phyloP scores from a whole-genome alignment of 2,888 invertebrate species.

The Xanthia icteritia region DNA sequence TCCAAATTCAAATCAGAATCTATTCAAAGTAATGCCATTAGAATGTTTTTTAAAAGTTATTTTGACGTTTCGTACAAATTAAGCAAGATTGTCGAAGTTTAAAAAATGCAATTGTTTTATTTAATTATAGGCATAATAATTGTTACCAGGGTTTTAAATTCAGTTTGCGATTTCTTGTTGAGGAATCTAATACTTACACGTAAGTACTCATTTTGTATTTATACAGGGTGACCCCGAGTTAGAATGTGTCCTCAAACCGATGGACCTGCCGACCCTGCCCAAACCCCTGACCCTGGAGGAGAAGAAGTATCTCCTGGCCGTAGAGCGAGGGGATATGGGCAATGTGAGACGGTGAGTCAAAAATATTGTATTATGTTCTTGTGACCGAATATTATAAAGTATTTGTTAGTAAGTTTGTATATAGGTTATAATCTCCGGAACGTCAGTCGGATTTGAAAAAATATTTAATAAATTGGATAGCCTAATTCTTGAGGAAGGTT shows the following conservation, averaged over 20 bases:
- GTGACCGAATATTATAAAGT: neutral
- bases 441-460: too few relatives aligned
- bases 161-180: neutral
- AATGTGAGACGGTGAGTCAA: slow-evolving; percentile 94
- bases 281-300: slow-evolving; percentile 94
- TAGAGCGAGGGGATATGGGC: slow-evolving; percentile 97
- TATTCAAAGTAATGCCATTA: neutral
- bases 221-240: slow-evolving; percentile 80
- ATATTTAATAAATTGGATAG: too few relatives aligned
- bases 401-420: too few relatives aligned
- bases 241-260: slow-evolving; percentile 75
- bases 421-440: too few relatives aligned
- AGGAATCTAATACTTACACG: neutral
- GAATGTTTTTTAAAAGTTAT: neutral
- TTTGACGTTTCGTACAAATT: neutral
- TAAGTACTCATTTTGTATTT: neutral
- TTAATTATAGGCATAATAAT: neutral
- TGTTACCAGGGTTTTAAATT: neutral
- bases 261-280: slow-evolving; percentile 92
- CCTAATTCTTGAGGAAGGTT: too few relatives aligned
- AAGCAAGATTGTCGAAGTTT: slow-evolving; percentile 2
- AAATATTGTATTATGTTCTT: neutral
- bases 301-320: slow-evolving; percentile 97
- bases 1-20: slow-evolving; percentile 8
- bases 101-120: neutral